phyloP scores from a whole-genome alignment of 2,888 invertebrate genomes.

The Drepana falcataria region DNA sequence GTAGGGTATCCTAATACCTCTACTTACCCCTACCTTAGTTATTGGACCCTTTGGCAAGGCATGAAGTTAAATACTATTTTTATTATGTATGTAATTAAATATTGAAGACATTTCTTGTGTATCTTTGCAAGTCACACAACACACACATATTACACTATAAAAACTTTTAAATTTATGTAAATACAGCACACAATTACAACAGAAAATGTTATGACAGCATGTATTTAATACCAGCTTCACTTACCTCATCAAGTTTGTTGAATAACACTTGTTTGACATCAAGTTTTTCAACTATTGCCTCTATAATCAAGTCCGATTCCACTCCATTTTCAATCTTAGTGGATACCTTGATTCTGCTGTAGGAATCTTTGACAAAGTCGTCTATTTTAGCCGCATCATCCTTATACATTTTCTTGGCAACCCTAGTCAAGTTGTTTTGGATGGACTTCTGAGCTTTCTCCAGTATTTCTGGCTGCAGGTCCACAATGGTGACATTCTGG shows the following conservation, averaged over 20 bases:
- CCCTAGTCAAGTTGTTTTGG: constrained; percentile 82
- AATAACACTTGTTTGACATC: constrained; percentile 88
- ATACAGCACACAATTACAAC: too few relatives aligned
- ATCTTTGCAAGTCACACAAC: too few relatives aligned
- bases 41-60: too few relatives aligned
- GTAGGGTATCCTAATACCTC: too few relatives aligned
- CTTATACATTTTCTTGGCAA: constrained; percentile 87
- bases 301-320: constrained; percentile 87
- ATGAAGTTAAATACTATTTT: too few relatives aligned
- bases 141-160: too few relatives aligned
- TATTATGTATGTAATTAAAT: too few relatives aligned
- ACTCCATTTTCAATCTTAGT: constrained; percentile 81
- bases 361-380: constrained; percentile 81
- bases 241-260: constrained; percentile 82
- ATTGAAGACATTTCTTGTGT: too few relatives aligned
- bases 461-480: constrained; percentile 84
- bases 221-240: not conserved
- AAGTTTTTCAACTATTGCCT: constrained; percentile 93
- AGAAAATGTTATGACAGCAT: too few relatives aligned
- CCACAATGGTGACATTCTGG: constrained; percentile 89
- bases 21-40: too few relatives aligned
- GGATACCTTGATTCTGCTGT: constrained; percentile 68
- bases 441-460: constrained; percentile 86
- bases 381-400: constrained; percentile 82
- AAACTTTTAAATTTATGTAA: too few relatives aligned